phyloP scores from a whole-genome alignment of 2,797 vertebrate species.

The Telmatherina bonti region DNA sequence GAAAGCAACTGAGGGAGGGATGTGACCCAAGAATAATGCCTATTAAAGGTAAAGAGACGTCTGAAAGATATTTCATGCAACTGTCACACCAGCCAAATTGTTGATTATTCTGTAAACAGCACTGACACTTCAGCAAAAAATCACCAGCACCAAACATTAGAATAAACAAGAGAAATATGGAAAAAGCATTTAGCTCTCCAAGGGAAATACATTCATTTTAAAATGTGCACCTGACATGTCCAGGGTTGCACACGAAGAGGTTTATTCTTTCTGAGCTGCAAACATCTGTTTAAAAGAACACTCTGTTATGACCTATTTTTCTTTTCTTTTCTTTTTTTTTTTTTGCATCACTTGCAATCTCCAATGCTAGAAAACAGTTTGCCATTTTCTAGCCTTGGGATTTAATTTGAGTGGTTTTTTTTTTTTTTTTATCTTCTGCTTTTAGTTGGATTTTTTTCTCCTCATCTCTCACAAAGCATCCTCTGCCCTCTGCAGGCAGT shows the following conservation, averaged over 20 bases:
- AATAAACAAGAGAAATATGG: constrained; percentile 22
- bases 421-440: constrained; percentile 28
- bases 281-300: constrained; percentile 50
- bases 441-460: constrained; percentile 4
- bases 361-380: neutral
- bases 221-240: constrained; percentile 14
- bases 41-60: constrained; percentile 66
- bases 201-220: constrained; percentile 1
- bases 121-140: neutral
- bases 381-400: constrained; percentile 9
- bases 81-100: constrained; percentile 42
- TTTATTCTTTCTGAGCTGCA: constrained; percentile 28
- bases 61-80: constrained; percentile 42
- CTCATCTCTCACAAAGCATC: neutral
- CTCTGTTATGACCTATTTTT: constrained; percentile 37
- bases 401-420: constrained; percentile 11
- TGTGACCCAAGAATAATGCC: constrained; percentile 51
- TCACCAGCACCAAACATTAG: neutral
- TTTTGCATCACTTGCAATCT: constrained; percentile 34
- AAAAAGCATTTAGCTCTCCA: neutral
- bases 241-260: constrained; percentile 5
- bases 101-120: constrained; percentile 30
- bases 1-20: constrained; percentile 42
- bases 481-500: constrained; percentile 49
- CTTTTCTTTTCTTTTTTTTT: constrained; percentile 14